Percentiles rank a stretch among this genome's conserved stretches.
Conservation (phyloP, 2,797 vertebrate genomes). For the Neosilurus mollespiculum region DNA sequence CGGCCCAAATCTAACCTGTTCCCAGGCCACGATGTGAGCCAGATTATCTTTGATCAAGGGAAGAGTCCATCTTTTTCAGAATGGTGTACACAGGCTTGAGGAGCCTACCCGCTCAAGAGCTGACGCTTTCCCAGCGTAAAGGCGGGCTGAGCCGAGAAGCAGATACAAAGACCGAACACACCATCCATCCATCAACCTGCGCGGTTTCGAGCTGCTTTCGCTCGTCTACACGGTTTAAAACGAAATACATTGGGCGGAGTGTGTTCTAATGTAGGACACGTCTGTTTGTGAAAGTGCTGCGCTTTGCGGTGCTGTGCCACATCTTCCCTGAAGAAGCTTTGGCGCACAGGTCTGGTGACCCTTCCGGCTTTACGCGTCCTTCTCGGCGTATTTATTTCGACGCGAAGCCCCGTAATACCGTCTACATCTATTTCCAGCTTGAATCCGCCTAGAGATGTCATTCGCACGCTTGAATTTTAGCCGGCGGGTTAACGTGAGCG, state of each 20-base stretch:
- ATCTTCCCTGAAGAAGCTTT: constrained; percentile 74
- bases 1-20: constrained; percentile 81
- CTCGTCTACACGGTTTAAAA: constrained; percentile 1
- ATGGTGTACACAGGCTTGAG: constrained; percentile 82
- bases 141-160: constrained; percentile 73
- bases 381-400: constrained; percentile 50
- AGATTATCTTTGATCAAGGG: constrained; percentile 91
- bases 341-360: constrained; percentile 79
- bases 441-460: neutral
- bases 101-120: constrained; percentile 81
- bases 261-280: constrained; percentile 51
- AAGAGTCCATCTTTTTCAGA: constrained; percentile 82
- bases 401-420: constrained; percentile 33
- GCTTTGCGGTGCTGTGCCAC: constrained; percentile 77
- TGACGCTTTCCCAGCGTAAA: constrained; percentile 76
- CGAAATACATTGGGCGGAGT: neutral
- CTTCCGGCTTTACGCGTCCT: constrained; percentile 87
- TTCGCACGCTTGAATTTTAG: constrained; percentile 26
- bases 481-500: constrained; percentile 58
- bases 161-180: constrained; percentile 18
- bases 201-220: constrained; percentile 19
- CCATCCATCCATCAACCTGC: constrained; percentile 22
- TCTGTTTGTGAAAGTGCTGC: constrained; percentile 70
- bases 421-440: constrained; percentile 4
- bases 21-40: constrained; percentile 83